Evolutionary conservation across 2,113 vertebrate species (phyloP).

Genomic region (Ondatra zibethicus): DNA sequence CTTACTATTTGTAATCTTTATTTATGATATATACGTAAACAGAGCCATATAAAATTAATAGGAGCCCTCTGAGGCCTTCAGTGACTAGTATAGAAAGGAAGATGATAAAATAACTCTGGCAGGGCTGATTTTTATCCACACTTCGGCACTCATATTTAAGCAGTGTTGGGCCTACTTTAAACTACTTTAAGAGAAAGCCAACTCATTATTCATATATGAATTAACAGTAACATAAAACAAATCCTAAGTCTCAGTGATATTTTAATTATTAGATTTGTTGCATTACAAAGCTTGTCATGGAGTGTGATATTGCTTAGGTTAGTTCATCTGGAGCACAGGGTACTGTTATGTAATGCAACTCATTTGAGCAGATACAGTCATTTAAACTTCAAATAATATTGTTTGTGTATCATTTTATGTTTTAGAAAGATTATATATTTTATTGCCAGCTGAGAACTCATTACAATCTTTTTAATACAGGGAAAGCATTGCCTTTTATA

Average conservation of each 20-base stretch:
- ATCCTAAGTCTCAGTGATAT: background rate
- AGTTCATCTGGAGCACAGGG: constrained; percentile 17
- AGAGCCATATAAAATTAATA: constrained; percentile 62
- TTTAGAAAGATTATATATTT: constrained; percentile 13
- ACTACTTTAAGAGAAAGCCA: constrained; percentile 57
- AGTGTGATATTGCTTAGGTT: background rate
- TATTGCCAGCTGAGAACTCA: background rate
- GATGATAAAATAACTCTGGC: constrained; percentile 46
- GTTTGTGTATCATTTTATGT: constrained; percentile 13
- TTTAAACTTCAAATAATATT: constrained; percentile 39
- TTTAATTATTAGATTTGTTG: constrained; percentile 32
- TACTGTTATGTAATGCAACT: constrained; percentile 27
- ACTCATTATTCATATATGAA: constrained; percentile 32
- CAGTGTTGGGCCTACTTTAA: constrained; percentile 55
- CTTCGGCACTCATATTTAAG: constrained; percentile 55
- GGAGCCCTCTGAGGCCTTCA: background rate
- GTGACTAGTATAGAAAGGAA: constrained; percentile 46
- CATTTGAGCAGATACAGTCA: background rate
- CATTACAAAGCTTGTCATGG: constrained; percentile 25
- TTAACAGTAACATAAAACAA: constrained; percentile 44
- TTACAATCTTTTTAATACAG: constrained; percentile 8
- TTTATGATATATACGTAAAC: constrained; percentile 45
- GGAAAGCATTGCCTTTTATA: background rate
- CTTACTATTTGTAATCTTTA: constrained; percentile 55
- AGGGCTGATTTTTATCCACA: constrained; percentile 52